Base-by-base conservation (phyloP, 1,140 invertebrate genomes). In the Drosophila seguyi region DNA sequence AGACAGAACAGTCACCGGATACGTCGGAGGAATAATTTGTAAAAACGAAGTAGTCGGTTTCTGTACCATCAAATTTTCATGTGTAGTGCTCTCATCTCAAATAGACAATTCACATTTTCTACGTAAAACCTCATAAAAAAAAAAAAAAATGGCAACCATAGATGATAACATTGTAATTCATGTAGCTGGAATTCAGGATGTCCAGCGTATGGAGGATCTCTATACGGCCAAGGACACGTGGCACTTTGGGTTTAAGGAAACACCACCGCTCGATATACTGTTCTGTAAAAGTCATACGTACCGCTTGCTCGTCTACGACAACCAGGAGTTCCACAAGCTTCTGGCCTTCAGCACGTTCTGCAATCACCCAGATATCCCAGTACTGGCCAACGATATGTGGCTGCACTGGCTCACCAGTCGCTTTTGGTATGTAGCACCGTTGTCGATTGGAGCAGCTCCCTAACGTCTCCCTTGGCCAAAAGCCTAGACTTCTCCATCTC, bases 321-420 rank as follows among this genome's bases (percentile, higher is more conserved):
- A 16, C 0, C 11, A 42, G 1, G 25, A 67, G 4, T 20, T 42
- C 1, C 18, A 4, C 2, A 3, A 10, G 0, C 1, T 84, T 2
- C 16, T 85, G 57, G 80, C 63, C 2, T 84, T 85, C 45, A 22
- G 48, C 13, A 78, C 88, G 27, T 90, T 88, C 29, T 47, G 66
- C n/a, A 56, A 61, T 6, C 66, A 90, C 66, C 84, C 84, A 1
- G 71, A 78, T 45, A 79, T 88, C 22, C 38, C 61, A 1, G 85
- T 81, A 4, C 55, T 88, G 4, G 27, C 47, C 14, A 88, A 80
- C n/a, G 77, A 90, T 41, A 50, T 63, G 1, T 88, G 84, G 84
- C n/a, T 67, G 11, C 45, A 74, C 16, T 88, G 85, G 85, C 25
- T 88, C 2, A 66, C 59, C n/a, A 36, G 6, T 22, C 80, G 85